Conservation (phyloP, 2,113 vertebrate species). For the Steatornis caripensis region DNA sequence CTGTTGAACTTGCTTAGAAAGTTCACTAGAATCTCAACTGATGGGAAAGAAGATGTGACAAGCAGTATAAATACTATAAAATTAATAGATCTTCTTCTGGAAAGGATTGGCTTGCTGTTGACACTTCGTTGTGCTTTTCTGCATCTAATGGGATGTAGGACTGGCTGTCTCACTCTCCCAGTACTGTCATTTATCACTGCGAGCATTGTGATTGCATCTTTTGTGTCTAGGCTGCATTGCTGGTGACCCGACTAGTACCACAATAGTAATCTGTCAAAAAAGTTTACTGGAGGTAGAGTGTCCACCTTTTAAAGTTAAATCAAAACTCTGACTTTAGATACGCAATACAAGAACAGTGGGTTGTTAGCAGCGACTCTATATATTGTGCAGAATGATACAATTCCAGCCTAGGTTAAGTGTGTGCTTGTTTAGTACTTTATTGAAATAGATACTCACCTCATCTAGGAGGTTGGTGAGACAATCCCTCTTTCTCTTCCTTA, state of each 20-base stretch:
- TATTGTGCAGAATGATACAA: rapidly evolving
- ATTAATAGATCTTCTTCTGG: background rate
- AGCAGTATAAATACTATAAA: background rate
- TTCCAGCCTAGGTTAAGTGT: background rate
- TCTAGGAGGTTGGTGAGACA: background rate
- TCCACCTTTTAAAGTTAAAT: background rate
- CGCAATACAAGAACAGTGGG: background rate
- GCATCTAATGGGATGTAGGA: background rate
- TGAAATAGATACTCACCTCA: background rate
- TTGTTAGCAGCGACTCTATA: background rate
- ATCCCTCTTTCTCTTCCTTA: background rate
- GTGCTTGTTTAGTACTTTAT: background rate
- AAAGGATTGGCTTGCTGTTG: background rate
- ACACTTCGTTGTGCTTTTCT: background rate
- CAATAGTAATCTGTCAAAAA: background rate
- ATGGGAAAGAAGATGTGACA: background rate
- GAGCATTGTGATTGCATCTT: background rate
- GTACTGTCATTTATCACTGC: background rate
- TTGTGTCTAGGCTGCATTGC: background rate
- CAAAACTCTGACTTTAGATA: background rate
- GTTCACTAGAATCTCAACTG: background rate
- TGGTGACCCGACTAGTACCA: background rate
- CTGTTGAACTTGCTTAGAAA: background rate
- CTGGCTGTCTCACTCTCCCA: background rate
- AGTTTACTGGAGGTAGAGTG: background rate